phyloP scores from a whole-genome alignment of 2,113 vertebrate species.

The Pimephales promelas region DNA sequence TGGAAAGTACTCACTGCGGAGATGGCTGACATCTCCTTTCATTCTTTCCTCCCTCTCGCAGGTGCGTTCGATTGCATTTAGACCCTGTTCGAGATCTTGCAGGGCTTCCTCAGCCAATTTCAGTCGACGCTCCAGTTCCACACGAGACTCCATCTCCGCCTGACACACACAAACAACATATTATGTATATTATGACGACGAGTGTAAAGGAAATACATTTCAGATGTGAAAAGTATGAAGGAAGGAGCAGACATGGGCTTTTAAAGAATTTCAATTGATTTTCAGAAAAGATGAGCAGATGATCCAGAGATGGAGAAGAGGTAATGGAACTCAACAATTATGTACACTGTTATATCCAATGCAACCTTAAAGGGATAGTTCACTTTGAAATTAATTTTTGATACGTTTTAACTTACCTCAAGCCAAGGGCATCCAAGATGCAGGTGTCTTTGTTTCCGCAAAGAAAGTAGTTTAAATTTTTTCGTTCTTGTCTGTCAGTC shows the following conservation, averaged over 20 bases:
- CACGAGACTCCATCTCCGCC: constrained; percentile 89
- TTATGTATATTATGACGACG: background rate
- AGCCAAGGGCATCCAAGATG: too few relatives aligned
- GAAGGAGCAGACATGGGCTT: background rate
- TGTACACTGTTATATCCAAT: background rate
- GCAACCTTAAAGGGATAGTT: too few relatives aligned
- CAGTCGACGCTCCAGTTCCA: constrained; percentile 87
- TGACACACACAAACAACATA: constrained; percentile 57
- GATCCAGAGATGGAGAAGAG: background rate
- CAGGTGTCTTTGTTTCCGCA: too few relatives aligned
- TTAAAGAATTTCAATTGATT: constrained; percentile 19
- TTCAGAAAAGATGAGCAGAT: background rate
- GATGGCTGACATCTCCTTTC: constrained; percentile 90
- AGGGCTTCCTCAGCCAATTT: constrained; percentile 89
- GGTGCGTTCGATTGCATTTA: constrained; percentile 83
- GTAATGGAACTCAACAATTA: background rate
- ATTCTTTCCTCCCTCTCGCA: constrained; percentile 90
- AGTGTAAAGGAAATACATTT: background rate
- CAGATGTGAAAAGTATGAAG: background rate
- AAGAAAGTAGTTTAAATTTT: too few relatives aligned
- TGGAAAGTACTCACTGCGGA: constrained; percentile 83
- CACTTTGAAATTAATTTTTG: too few relatives aligned
- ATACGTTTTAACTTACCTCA: too few relatives aligned
- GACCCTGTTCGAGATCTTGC: constrained; percentile 88
- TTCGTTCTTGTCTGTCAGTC: too few relatives aligned